Base-by-base conservation (phyloP, 2,797 vertebrate species). In the Falco naumanni region DNA sequence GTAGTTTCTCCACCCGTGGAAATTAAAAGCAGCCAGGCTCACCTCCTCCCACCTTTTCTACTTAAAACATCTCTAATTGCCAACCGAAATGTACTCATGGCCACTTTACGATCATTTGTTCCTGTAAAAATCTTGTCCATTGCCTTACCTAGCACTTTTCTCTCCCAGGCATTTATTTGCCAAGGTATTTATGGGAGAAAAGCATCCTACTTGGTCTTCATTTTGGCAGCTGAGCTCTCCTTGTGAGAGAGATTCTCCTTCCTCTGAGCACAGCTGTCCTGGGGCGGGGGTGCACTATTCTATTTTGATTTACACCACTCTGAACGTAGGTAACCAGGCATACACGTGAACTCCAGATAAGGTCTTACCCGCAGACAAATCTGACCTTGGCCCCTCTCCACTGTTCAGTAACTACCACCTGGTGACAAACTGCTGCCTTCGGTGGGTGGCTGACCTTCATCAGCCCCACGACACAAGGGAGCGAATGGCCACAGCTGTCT, bases 401-500 rank as follows among this genome's bases (percentile, higher is more conserved):
- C 29, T 6, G 8, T 0, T 89, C 61, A 48, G 16, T 13, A 88
- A 51, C 79, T 71, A 15, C 57, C 6, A 12, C 13, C 19, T 80
- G 50, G n/a, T 68, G 80, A 81, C 0, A 2, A 93, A 61, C 17
- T n/a, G 11, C 68, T 89, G 79, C 72, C n/a, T 48, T 50, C 5
- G 2, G 28, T 65, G 68, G 47, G 72, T 41, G 69, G 14, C 45
- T 57, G 37, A 69, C 65, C 34, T 71, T 75, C 45, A 39, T 31
- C 68, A 84, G 48, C 64, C 28, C 29, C 76, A 43, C 0, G 1
- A n/a, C 0, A 3, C 0, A 14, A 87, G 16, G 19, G 4, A 64
- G 34, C 3, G 6, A 72, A 16, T 0, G 4, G 31, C 28, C 65
- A 39, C 56, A 78, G 54, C 31, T 50, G n/a, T n/a, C 29, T 13